These are phyloP conservation scores for Seriola dumerili DNA, from an alignment of 2,113 vertebrate genomes.

Conservation along the genomic window DNA sequence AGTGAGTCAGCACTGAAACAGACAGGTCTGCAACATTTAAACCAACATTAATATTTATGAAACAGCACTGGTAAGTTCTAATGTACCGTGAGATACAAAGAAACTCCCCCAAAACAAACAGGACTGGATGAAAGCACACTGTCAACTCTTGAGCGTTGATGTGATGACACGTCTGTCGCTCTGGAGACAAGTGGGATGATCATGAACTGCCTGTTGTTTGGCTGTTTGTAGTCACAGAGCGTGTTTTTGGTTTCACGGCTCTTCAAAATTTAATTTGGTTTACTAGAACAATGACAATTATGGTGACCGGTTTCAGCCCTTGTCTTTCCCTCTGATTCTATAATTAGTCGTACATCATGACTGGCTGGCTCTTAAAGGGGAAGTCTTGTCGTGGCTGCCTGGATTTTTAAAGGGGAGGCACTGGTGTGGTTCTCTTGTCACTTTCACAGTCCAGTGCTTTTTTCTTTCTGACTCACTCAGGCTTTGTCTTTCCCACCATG, in stretches of 20 bases:
- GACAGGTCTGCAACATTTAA: constrained; percentile 17
- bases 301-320: constrained; percentile 63
- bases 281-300: constrained; percentile 70
- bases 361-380: constrained; percentile 78
- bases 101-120: constrained; percentile 37
- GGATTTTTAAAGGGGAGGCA: constrained; percentile 49
- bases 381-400: constrained; percentile 32
- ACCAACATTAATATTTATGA: constrained; percentile 55
- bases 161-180: constrained; percentile 13
- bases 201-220: constrained; percentile 34
- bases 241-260: constrained; percentile 37
- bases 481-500: constrained; percentile 23
- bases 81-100: constrained; percentile 31
- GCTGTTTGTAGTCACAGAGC: constrained; percentile 36
- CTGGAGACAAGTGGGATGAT: constrained; percentile 29
- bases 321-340: constrained; percentile 72
- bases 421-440: constrained; percentile 15
- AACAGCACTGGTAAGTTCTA: constrained; percentile 18
- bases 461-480: constrained; percentile 83
- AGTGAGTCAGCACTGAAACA: constrained; percentile 43
- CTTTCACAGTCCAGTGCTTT: constrained; percentile 68
- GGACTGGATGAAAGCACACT: constrained; percentile 26
- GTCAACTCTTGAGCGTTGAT: constrained; percentile 16
- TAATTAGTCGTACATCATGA: constrained; percentile 79
- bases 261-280: constrained; percentile 64